A percentile compares a stretch with the other conserved stretches of the same genome.
phyloP scores from a whole-genome alignment of 2,888 invertebrate genomes.

The Cryptophagus acutangulus region DNA sequence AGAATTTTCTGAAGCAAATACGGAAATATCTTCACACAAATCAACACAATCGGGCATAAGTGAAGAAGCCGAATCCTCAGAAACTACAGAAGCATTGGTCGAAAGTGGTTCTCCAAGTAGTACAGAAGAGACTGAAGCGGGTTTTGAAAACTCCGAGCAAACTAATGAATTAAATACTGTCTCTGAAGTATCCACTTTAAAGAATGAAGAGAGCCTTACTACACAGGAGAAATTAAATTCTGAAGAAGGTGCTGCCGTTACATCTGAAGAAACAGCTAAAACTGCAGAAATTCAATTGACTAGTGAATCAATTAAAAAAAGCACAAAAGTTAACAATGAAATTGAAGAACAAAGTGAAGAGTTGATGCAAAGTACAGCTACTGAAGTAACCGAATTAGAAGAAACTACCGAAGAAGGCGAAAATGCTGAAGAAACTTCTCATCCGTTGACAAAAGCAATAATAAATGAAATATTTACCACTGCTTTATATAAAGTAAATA shows the following conservation, averaged over 20 bases:
- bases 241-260: neutral
- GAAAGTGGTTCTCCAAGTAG: neutral
- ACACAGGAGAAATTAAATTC: too few relatives aligned
- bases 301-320: slow-evolving; percentile 3
- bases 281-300: neutral
- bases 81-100: neutral
- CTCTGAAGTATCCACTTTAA: neutral
- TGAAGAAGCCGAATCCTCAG: neutral
- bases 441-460: too few relatives aligned
- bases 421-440: neutral
- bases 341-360: slow-evolving; percentile 1
- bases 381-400: neutral
- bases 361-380: neutral
- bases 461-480: too few relatives aligned
- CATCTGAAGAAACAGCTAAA: neutral
- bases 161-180: neutral
- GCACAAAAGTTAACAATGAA: neutral
- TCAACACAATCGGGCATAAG: too few relatives aligned
- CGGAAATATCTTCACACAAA: neutral
- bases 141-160: too few relatives aligned
- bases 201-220: slow-evolving; percentile 1
- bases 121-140: neutral
- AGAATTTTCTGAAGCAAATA: neutral
- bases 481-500: too few relatives aligned
- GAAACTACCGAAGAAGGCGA: neutral